These are phyloP conservation scores for Creontiades dilutus DNA, from an alignment of 2,888 invertebrate species.

Conservation along the genomic window DNA sequence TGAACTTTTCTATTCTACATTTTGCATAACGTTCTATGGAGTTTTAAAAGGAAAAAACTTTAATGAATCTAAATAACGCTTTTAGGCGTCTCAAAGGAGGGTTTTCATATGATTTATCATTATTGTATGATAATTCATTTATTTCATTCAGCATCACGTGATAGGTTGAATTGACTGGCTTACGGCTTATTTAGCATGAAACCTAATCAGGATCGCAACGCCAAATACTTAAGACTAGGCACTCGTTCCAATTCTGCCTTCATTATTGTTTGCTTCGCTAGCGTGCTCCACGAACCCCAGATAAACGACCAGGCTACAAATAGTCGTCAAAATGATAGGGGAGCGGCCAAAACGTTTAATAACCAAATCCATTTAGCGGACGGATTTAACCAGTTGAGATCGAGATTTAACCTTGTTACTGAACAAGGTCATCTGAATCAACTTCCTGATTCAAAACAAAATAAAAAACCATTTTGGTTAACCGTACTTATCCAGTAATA, in stretches of 20 bases:
- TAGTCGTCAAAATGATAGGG: constrained; percentile 10
- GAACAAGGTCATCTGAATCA: not conserved
- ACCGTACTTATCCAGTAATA: no score
- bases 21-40: no score
- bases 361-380: constrained; percentile 5
- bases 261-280: not conserved
- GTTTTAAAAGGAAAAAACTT: no score
- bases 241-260: not conserved
- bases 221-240: not conserved
- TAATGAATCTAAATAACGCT: no score
- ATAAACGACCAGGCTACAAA: constrained; percentile 8
- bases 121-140: not conserved
- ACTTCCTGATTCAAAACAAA: not conserved
- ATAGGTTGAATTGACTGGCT: no score
- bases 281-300: constrained; percentile 36
- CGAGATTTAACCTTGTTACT: not conserved
- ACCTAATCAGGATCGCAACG: no score
- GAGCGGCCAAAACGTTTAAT: not conserved
- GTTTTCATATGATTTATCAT: not conserved
- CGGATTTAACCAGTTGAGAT: not conserved
- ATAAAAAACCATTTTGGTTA: no score
- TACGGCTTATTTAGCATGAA: no score
- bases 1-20: no score
- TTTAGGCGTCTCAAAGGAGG: no score
- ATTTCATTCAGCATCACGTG: no score